Evolutionary conservation across 2,113 vertebrate species (phyloP).

Genomic region (Leptosomus discolor): DNA sequence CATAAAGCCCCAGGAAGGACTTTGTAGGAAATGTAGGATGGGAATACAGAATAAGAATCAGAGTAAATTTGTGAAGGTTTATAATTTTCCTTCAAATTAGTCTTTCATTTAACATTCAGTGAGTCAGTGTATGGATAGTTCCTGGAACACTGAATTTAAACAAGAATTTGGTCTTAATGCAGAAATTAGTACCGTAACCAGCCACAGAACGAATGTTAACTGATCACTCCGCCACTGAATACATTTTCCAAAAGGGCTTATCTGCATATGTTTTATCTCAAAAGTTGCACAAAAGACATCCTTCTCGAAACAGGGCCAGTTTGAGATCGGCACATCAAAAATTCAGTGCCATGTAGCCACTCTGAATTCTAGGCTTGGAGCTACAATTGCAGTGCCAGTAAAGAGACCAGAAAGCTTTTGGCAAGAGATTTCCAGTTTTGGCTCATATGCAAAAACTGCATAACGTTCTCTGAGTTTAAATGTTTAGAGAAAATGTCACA

Average conservation of each 20-base stretch:
- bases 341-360: neutral
- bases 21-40: neutral
- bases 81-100: slow-evolving; percentile 5
- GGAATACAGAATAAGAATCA: neutral
- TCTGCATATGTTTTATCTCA: neutral
- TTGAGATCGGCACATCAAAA: neutral
- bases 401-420: neutral
- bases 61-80: slow-evolving; percentile 9
- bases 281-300: neutral
- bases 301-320: neutral
- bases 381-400: neutral
- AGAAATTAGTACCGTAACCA: slow-evolving; percentile 30
- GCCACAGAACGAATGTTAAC: neutral
- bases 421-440: neutral
- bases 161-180: slow-evolving; percentile 44
- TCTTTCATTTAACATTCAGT: slow-evolving; percentile 27
- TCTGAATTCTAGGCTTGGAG: neutral
- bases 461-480: neutral
- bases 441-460: neutral
- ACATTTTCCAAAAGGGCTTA: neutral
- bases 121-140: slow-evolving; percentile 18
- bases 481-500: neutral
- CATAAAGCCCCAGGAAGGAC: neutral
- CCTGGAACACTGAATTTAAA: slow-evolving; percentile 44
- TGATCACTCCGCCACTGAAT: neutral